Conservation (phyloP, 2,113 vertebrate genomes). For the Zosterops borbonicus region DNA sequence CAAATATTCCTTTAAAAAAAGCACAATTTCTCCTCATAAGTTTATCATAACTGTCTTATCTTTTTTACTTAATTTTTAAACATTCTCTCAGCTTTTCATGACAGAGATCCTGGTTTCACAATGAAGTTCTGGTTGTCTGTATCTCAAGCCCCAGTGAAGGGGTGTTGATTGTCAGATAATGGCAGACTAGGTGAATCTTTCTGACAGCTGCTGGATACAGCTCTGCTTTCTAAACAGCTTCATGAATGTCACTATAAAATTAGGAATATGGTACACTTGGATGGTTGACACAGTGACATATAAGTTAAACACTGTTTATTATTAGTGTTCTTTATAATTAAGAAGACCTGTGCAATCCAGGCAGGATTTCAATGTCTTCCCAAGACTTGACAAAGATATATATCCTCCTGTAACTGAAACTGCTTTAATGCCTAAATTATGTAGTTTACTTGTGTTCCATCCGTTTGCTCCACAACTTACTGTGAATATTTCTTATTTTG, state of each 20-base stretch:
- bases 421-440: not conserved
- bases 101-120: not conserved
- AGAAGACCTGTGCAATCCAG: not conserved
- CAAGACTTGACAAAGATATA: not conserved
- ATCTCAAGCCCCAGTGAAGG: not conserved
- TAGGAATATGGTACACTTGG: not conserved
- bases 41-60: not conserved
- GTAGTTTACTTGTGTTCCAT: not conserved
- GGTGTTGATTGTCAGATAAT: not conserved
- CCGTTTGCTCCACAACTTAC: not conserved
- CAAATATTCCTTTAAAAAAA: not conserved
- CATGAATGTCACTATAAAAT: not conserved
- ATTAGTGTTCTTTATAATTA: not conserved
- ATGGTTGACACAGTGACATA: not conserved
- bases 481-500: not conserved
- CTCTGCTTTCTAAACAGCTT: not conserved
- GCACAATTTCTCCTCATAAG: not conserved
- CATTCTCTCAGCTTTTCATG: not conserved
- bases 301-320: not conserved
- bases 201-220: not conserved
- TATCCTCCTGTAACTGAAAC: not conserved
- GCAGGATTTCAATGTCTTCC: not conserved
- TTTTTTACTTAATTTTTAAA: not conserved
- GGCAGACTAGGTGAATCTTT: not conserved
- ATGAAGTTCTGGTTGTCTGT: not conserved